Evolutionary conservation across 2,113 vertebrate genomes (phyloP).

Genomic region (Crotophaga sulcirostris): DNA sequence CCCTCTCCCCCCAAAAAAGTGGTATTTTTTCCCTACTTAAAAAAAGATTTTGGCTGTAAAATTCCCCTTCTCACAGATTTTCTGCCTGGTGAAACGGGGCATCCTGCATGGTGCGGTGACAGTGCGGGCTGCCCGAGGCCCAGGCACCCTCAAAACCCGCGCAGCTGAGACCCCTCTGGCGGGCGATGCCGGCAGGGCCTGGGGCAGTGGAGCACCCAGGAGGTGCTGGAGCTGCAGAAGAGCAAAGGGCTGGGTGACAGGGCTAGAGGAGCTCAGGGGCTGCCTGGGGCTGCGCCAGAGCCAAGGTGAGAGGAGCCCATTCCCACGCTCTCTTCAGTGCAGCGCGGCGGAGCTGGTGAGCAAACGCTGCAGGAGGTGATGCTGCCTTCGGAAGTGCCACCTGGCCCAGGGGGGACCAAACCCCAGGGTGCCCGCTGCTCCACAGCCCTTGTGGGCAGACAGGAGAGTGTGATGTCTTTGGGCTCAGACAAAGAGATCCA

Average conservation of each 20-base stretch:
- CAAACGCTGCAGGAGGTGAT: background rate
- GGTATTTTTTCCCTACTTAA: background rate
- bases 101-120: background rate
- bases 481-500: background rate
- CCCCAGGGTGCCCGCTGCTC: background rate
- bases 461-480: background rate
- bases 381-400: background rate
- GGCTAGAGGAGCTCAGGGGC: background rate
- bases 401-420: background rate
- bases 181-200: background rate
- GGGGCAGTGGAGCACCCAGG: background rate
- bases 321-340: too few species aligned
- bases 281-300: background rate
- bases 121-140: background rate
- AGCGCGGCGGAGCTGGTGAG: background rate
- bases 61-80: background rate
- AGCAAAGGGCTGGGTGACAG: background rate
- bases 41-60: background rate
- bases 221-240: too few species aligned
- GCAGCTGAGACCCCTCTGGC: background rate
- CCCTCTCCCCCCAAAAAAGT: background rate
- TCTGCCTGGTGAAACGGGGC: background rate
- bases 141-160: background rate
- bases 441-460: background rate
- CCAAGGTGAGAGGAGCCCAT: background rate